A percentile compares a stretch with the other conserved stretches of the same genome.
phyloP scores from a whole-genome alignment of 2,888 invertebrate genomes.

The Sinodicranocentrus sp. region DNA sequence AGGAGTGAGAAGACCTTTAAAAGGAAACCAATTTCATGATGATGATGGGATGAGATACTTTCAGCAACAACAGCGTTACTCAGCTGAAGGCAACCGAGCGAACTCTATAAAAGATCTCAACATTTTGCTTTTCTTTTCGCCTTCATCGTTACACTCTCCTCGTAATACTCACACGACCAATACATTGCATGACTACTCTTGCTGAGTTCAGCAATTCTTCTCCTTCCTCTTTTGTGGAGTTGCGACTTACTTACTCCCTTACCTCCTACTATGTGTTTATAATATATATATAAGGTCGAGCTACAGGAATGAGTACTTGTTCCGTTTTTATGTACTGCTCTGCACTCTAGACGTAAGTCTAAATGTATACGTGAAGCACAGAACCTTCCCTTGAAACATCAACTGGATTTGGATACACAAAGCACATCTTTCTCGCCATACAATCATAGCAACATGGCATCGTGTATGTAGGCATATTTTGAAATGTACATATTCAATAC shows the following conservation, averaged over 20 bases:
- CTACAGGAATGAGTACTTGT: too few species aligned
- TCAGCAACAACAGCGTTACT: constrained; percentile 55
- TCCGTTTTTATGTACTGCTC: too few species aligned
- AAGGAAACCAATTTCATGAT: constrained; percentile 33
- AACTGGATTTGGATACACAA: too few species aligned
- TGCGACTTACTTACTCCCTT: background rate
- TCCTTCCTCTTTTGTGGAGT: constrained; percentile 5
- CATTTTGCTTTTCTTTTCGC: constrained; percentile 45
- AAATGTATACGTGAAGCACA: background rate
- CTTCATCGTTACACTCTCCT: too few species aligned
- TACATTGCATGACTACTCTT: too few species aligned
- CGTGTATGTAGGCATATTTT: background rate
- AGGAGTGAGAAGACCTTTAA: constrained; percentile 32
- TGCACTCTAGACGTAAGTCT: too few species aligned
- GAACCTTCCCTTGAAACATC: constrained; percentile 7
- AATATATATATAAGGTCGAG: too few species aligned
- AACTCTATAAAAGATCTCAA: constrained; percentile 63
- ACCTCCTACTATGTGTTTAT: too few species aligned
- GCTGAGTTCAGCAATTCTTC: background rate
- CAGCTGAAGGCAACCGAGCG: constrained; percentile 66
- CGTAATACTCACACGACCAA: too few species aligned
- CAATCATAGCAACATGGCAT: too few species aligned
- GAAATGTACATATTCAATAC: too few species aligned
- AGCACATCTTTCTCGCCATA: too few species aligned
- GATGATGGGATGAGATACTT: constrained; percentile 12